Percentiles rank a stretch among this genome's conserved stretches.
phyloP scores from a whole-genome alignment of 2,113 vertebrate species.

The Phylloscopus trochiloides region DNA sequence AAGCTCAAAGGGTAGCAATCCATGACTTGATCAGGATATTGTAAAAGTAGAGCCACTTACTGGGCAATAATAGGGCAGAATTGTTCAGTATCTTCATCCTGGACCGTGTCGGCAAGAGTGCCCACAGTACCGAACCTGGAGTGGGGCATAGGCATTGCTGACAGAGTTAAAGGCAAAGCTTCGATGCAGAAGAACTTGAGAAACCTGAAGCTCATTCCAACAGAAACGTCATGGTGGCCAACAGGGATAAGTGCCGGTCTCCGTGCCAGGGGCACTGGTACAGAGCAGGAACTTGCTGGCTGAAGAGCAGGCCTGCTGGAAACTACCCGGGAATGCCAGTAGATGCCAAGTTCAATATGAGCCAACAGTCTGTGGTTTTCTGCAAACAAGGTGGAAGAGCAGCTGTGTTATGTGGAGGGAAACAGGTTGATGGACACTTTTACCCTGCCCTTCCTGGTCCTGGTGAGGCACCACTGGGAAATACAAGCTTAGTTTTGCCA shows the following conservation, averaged over 20 bases:
- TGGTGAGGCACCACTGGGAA: background rate
- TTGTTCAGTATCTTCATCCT: background rate
- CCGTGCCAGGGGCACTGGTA: fast-evolving
- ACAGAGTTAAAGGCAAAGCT: background rate
- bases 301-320: background rate
- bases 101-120: background rate
- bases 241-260: fast-evolving
- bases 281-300: background rate
- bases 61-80: background rate
- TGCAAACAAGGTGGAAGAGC: background rate
- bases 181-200: background rate
- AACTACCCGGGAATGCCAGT: fast-evolving
- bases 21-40: background rate
- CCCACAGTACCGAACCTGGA: no score
- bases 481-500: background rate
- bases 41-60: background rate
- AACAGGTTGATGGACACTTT: background rate
- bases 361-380: background rate
- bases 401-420: background rate
- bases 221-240: background rate
- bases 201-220: background rate
- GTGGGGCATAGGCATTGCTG: background rate
- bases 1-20: background rate
- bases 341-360: background rate
- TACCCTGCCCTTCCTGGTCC: background rate